Conservation (phyloP, 2,113 vertebrate species). For the Paracanthobrama guichenoti region DNA sequence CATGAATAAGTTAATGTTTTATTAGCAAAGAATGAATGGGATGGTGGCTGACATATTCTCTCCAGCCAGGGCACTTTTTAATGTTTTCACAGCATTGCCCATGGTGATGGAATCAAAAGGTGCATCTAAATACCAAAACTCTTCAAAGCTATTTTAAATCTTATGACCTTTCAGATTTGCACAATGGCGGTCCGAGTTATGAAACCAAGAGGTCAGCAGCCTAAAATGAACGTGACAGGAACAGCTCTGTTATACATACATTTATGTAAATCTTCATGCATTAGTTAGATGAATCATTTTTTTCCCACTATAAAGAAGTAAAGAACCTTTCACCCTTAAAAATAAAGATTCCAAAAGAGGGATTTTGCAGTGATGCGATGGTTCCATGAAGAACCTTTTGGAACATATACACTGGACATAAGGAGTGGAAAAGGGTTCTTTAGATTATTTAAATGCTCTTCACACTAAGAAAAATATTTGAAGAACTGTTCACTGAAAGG, state of each 20-base stretch:
- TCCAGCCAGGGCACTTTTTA: not conserved
- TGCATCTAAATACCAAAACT: constrained; percentile 65
- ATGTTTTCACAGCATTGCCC: constrained; percentile 27
- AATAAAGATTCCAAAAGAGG: no score
- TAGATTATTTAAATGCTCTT: no score
- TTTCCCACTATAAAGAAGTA: no score
- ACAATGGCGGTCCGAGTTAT: not conserved
- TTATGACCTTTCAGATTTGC: constrained; percentile 64
- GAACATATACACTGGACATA: no score
- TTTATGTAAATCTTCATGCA: not conserved
- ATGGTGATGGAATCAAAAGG: constrained; percentile 57
- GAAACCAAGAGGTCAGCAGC: not conserved
- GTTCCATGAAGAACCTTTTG: no score
- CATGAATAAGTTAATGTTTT: not conserved
- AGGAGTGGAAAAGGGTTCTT: no score
- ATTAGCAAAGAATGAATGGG: constrained; percentile 17
- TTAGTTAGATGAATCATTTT: not conserved
- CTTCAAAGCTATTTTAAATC: constrained; percentile 62
- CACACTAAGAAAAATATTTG: no score
- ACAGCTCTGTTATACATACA: constrained; percentile 1
- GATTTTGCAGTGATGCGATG: no score
- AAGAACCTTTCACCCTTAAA: no score
- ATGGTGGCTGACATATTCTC: not conserved
- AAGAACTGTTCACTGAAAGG: no score
- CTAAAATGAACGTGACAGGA: constrained; percentile 1